A percentile compares a stretch with the other conserved stretches of the same genome.
Evolutionary conservation across 2,113 vertebrate genomes (phyloP).

Genomic region (Spizaetus ornatus): DNA sequence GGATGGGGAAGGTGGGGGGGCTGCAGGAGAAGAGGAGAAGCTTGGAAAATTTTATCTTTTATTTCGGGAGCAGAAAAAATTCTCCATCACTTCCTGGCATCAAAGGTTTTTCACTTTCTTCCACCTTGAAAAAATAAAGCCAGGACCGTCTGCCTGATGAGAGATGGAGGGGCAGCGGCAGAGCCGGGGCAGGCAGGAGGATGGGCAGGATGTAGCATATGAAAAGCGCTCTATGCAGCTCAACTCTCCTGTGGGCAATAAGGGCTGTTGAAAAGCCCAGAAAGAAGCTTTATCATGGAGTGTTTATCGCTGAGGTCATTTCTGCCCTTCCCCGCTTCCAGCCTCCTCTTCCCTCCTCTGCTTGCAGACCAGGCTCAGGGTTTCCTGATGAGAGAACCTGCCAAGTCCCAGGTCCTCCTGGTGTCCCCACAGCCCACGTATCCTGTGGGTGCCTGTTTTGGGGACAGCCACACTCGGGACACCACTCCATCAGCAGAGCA

Average conservation of each 20-base stretch:
- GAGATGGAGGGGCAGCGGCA: neutral
- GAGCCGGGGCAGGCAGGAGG: neutral
- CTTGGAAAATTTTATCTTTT: conserved; percentile 26
- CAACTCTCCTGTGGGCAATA: neutral
- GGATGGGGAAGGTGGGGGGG: neutral
- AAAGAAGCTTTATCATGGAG: neutral
- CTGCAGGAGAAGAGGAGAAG: neutral
- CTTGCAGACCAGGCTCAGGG: neutral
- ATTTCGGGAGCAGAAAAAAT: conserved; percentile 33
- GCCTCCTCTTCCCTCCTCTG: neutral
- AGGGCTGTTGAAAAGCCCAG: neutral
- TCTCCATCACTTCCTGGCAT: conserved; percentile 36
- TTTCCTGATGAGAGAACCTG: neutral
- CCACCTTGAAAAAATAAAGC: conserved; percentile 42
- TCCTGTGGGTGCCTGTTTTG: neutral
- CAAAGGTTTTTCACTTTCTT: conserved; percentile 58
- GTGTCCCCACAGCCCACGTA: neutral
- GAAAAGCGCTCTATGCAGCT: neutral
- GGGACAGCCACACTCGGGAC: rapidly evolving
- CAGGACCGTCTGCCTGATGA: neutral
- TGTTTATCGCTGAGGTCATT: conserved; percentile 20
- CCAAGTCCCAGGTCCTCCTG: rapidly evolving
- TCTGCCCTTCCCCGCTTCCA: neutral
- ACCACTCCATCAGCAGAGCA: rapidly evolving
- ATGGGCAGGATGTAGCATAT: neutral